Base-by-base conservation (phyloP, 2,113 vertebrate genomes). In the Gobio gobio region DNA sequence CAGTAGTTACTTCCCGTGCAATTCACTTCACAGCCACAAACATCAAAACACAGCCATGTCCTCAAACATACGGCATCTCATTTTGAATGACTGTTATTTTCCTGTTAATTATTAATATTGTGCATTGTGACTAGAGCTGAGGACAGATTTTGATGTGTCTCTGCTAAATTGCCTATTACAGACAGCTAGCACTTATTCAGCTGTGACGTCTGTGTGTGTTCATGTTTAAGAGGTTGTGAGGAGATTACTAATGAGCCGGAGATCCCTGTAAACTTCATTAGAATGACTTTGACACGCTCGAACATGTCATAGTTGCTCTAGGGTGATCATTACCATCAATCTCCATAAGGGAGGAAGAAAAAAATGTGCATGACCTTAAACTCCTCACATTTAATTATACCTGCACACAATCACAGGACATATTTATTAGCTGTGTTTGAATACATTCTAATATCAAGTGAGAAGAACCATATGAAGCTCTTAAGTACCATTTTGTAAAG, bases 311-410 rank as follows among this genome's bases (percentile, higher is more conserved):
- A 66, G 24, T 81, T 73, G 59, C 59, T 85, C 61, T 72, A 70
- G 72, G 73, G 58, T 70, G 70, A 66, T 64, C 51, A 86, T 51
- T 84, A 68, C 16, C 70, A 84, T 84, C 80, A 78, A 86, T 86
- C 66, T 85, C 33, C 78, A 76, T 76, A 78, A 45, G 14, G 63
- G 68, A 76, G 24, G 24, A 3, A 3, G 1, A 7, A 8, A 12
- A 61, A 18, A 56, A 56, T 43, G 66, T 24, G 56, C 36, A 26
- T 54, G 54, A 77, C 64, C 80, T n/a, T 66, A 49, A 83, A 66
- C 73, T 79, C 63, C n/a, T 22, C 51, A 84, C 61, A 80, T 84
- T 84, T 61, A 58, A 66, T 75, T 63, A 80, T 20, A 66, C 22
- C 49, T 29, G 40, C 59, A 66, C 47, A 87, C 10, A 56, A 36